These are phyloP conservation scores for Neoniphon sammara DNA, from an alignment of 2,797 vertebrate genomes.

Conservation along the genomic window DNA sequence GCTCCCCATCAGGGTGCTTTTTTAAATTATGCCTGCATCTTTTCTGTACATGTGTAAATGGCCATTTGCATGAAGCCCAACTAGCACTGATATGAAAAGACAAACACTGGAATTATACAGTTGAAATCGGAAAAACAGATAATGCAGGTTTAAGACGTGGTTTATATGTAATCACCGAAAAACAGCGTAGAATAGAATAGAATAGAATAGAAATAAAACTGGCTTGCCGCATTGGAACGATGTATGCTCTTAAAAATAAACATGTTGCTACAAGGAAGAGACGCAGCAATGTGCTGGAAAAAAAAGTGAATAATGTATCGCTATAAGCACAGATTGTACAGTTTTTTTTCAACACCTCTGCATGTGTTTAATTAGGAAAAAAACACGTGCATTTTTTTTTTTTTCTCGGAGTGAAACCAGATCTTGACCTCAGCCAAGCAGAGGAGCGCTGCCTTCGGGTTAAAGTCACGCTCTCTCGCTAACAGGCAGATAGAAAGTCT, in stretches of 20 bases:
- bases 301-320: too few species aligned
- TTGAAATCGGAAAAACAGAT: not conserved
- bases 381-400: conserved; percentile 17
- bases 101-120: too few species aligned
- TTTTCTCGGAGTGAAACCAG: conserved; percentile 14
- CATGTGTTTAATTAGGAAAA: conserved; percentile 17
- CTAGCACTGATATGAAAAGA: too few species aligned
- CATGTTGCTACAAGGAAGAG: too few species aligned
- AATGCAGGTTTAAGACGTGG: conserved; percentile 1
- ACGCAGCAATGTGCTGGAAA: too few species aligned
- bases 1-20: conserved; percentile 20
- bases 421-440: conserved; percentile 39
- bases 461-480: not conserved
- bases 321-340: not conserved
- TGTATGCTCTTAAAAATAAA: too few species aligned
- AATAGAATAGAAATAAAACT: too few species aligned
- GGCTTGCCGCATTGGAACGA: too few species aligned
- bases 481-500: too few species aligned
- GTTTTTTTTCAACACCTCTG: conserved; percentile 6
- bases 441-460: conserved; percentile 29
- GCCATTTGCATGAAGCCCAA: conserved; percentile 9
- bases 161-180: not conserved
- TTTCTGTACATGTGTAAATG: not conserved
- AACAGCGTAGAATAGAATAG: too few species aligned
- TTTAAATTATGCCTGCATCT: conserved; percentile 22